phyloP scores from a whole-genome alignment of 2,797 vertebrate species.

The Simalia tracyae region DNA sequence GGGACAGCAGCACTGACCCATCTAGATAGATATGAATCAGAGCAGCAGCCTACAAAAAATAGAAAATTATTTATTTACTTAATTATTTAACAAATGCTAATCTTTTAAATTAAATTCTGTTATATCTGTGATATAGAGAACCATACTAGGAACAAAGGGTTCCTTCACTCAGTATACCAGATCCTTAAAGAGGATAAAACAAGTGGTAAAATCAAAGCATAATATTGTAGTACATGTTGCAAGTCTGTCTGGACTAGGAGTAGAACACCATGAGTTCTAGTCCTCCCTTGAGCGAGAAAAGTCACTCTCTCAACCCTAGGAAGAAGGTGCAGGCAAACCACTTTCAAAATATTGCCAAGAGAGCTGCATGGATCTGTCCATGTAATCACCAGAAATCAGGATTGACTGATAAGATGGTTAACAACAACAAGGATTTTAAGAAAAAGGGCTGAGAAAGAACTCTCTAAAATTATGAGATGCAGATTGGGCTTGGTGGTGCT shows the following conservation, averaged over 20 bases:
- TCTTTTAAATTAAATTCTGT: neutral
- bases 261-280: neutral
- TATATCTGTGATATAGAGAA: neutral
- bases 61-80: neutral
- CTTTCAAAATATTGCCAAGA: neutral
- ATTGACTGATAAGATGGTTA: neutral
- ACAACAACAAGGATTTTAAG: neutral
- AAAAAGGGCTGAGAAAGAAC: neutral
- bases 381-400: neutral
- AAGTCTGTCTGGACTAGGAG: neutral
- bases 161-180: neutral
- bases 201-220: neutral
- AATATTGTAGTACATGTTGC: neutral
- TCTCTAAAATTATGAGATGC: neutral
- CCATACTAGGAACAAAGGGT: neutral
- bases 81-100: neutral
- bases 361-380: neutral
- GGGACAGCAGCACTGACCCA: slow-evolving; percentile 69
- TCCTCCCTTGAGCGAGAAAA: neutral
- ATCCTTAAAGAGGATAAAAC: neutral
- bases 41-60: slow-evolving; percentile 63
- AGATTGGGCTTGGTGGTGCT: neutral
- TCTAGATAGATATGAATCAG: slow-evolving; percentile 69
- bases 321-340: neutral
- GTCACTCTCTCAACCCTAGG: neutral